These are phyloP conservation scores for Sebastes taczanowskii DNA, from an alignment of 2,797 vertebrate species.

Conservation along the genomic window DNA sequence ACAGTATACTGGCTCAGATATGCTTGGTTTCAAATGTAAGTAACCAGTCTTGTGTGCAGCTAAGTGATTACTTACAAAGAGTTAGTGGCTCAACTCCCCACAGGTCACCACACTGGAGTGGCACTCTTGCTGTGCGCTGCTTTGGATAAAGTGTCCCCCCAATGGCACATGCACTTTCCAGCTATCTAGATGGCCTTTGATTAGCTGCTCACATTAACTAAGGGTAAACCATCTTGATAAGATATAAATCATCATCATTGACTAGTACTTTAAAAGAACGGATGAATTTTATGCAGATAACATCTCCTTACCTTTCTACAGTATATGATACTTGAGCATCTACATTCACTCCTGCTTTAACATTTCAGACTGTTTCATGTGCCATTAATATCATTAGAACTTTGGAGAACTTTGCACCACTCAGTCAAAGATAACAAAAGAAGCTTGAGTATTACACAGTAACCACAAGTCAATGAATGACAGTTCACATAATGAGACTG, in stretches of 20 bases:
- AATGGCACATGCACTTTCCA: slow-evolving; percentile 22
- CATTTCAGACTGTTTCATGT: background rate
- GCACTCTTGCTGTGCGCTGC: background rate
- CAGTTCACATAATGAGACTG: slow-evolving; percentile 20
- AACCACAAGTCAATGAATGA: slow-evolving; percentile 29
- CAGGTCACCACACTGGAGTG: slow-evolving; percentile 18
- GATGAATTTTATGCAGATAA: background rate
- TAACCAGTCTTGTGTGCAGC: background rate
- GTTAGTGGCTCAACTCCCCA: background rate
- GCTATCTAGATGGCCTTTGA: slow-evolving; percentile 14
- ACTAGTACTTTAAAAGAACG: background rate
- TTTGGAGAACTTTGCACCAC: background rate
- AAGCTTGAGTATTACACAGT: slow-evolving; percentile 10
- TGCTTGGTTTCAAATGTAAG: background rate
- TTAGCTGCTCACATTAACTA: slow-evolving; percentile 10
- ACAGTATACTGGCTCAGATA: background rate
- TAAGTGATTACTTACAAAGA: background rate
- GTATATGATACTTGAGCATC: background rate
- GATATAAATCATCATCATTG: background rate
- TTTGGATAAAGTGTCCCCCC: slow-evolving; percentile 21
- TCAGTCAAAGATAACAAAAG: background rate
- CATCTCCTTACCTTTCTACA: background rate
- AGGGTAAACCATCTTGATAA: background rate
- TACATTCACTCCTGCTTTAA: background rate
- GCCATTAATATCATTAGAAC: background rate